Evolutionary conservation across 2,888 invertebrate genomes (phyloP).

Genomic region (Cheilosia pagana): DNA sequence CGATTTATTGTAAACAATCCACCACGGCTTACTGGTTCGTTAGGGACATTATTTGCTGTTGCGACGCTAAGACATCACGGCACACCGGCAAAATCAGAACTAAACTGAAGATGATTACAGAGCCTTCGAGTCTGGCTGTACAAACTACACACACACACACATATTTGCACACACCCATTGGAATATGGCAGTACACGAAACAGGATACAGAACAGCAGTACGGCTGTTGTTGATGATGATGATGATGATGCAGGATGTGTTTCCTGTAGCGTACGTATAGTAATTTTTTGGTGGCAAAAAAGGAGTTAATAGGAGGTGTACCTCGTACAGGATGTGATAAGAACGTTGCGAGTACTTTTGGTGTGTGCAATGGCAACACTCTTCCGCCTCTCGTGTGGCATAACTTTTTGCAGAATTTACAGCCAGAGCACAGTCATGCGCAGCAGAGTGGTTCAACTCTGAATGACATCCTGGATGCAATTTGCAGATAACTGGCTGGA

Average conservation of each 20-base stretch:
- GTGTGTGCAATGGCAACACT: slow-evolving; percentile 50
- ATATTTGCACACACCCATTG: slow-evolving; percentile 28
- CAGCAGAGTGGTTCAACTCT: slow-evolving; percentile 25
- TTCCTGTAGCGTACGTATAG: slow-evolving; percentile 46
- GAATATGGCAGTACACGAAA: slow-evolving; percentile 61
- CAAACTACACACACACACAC: neutral
- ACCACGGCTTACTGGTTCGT: slow-evolving; percentile 18
- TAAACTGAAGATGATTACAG: slow-evolving; percentile 70
- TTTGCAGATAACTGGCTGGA: slow-evolving; percentile 39
- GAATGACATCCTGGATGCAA: slow-evolving; percentile 52
- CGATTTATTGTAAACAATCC: slow-evolving; percentile 47
- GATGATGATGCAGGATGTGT: slow-evolving; percentile 66
- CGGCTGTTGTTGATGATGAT: slow-evolving; percentile 53
- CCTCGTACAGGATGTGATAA: slow-evolving; percentile 9
- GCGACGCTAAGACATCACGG: slow-evolving; percentile 72
- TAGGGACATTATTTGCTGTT: slow-evolving; percentile 41
- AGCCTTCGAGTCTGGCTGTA: slow-evolving; percentile 64
- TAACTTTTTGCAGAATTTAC: slow-evolving; percentile 37
- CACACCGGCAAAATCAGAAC: slow-evolving; percentile 74
- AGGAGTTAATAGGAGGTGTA: slow-evolving; percentile 42
- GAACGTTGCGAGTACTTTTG: neutral
- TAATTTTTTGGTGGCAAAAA: slow-evolving; percentile 28
- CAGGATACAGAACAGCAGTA: slow-evolving; percentile 56
- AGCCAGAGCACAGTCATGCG: slow-evolving; percentile 55
- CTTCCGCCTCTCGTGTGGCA: neutral